Conservation (phyloP, 1,140 invertebrate species). For the Drosophila mauritiana region DNA sequence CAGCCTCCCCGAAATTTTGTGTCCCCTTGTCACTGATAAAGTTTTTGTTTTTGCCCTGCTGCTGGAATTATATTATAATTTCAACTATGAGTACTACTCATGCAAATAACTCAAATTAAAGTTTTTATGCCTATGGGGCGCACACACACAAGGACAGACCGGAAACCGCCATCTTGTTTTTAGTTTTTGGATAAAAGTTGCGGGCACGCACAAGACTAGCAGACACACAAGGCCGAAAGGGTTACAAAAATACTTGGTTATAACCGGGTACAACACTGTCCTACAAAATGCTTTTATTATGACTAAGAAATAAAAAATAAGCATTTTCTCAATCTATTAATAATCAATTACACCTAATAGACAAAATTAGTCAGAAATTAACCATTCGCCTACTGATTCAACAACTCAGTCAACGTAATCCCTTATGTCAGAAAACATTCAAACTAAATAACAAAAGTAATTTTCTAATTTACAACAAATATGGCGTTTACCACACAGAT, state of each 20-base stretch:
- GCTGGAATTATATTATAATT: constrained; percentile 76
- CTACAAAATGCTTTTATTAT: neutral
- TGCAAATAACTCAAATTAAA: constrained; percentile 79
- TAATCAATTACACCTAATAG: neutral
- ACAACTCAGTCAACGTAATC: neutral
- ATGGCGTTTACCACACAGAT: neutral
- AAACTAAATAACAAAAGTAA: neutral
- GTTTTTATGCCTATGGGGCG: constrained; percentile 69
- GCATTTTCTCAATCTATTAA: too few species aligned
- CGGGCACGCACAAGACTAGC: constrained; percentile 49
- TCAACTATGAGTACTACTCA: constrained; percentile 60
- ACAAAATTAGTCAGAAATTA: neutral
- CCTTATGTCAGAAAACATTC: neutral
- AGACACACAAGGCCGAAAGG: constrained; percentile 33
- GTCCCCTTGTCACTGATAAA: constrained; percentile 60
- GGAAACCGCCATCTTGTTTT: constrained; percentile 67
- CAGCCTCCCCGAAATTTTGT: constrained; percentile 9
- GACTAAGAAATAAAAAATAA: too few species aligned
- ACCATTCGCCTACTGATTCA: neutral
- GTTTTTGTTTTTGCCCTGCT: constrained; percentile 67
- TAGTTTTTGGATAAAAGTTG: constrained; percentile 68
- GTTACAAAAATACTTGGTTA: constrained; percentile 11
- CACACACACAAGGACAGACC: constrained; percentile 29
- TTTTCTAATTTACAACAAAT: neutral
- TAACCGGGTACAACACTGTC: constrained; percentile 8